Base-by-base conservation (phyloP, 1,140 invertebrate species). In the Chelonus insularis region DNA sequence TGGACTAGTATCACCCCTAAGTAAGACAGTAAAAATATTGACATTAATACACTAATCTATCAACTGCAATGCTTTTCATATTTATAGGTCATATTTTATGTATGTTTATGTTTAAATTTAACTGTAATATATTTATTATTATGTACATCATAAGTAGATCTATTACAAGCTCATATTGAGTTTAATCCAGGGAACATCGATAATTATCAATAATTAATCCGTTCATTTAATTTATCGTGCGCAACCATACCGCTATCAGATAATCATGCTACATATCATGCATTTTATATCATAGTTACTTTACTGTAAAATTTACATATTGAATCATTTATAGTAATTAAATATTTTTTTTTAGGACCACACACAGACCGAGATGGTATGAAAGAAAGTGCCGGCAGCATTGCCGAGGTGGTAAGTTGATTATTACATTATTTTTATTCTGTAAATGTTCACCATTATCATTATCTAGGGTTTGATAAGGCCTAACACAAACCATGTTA, bases 361-460 rank as follows among this genome's bases (percentile, higher is more conserved):
- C 72, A 73, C 63, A 76, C 73, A 65, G 76, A 80, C 69, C 73
- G 75, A 73, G 75, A 80, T 81, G 79, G 79, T 75, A 78, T 81
- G 79, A 80, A 76, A 79, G 79, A 80, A 68, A 78, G 75, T 60
- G 77, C 76, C 72, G 76, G 77, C 73, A 80, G 80, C 77, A 70
- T 78, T 78, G 76, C 77, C 76, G 79, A 81, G 76, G 77, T 80
- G 77, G 79, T 81, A 55, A 80, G 78, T 79, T 36, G 14, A 50
- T 70, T 21, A 12, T 32, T 29, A 21, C 60, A 50, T 43, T 5
- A 66, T 41, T 54, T 60, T 63, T 50, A 16, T 57, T 57, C 36
- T 50, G 4, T 62, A 59, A 18, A 20, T 11, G 14, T 36, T 3
- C 11, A n/a, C 11, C 43, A 21, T 9, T 23, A 21, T n/a, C n/a